Evolutionary conservation across 2,797 vertebrate species (phyloP).

Genomic region (Synanceia verrucosa): DNA sequence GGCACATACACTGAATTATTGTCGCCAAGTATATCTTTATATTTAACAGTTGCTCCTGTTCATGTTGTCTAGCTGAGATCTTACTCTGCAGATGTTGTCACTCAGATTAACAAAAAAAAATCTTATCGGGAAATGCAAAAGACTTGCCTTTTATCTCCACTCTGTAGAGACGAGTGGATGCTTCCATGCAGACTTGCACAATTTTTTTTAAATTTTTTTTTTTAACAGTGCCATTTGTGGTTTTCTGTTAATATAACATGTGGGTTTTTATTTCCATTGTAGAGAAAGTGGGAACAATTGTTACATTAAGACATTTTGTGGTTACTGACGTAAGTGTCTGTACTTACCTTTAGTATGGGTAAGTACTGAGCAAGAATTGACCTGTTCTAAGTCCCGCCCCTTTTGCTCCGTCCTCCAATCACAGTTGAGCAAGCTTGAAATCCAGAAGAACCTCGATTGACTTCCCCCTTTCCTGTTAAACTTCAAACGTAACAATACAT

Average conservation of each 20-base stretch:
- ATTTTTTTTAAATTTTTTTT: slow-evolving; percentile 34
- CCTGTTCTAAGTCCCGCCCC: not conserved
- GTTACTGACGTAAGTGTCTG: not conserved
- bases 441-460: too few species aligned
- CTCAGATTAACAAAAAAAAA: slow-evolving; percentile 12
- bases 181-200: slow-evolving; percentile 72
- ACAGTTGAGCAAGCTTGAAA: too few species aligned
- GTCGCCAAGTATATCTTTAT: slow-evolving; percentile 9
- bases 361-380: not conserved
- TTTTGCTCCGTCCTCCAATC: too few species aligned
- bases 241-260: slow-evolving; percentile 26
- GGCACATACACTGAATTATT: slow-evolving; percentile 28
- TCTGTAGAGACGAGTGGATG: slow-evolving; percentile 23
- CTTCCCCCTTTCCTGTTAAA: too few species aligned
- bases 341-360: not conserved
- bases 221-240: slow-evolving; percentile 32
- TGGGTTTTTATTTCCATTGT: slow-evolving; percentile 27
- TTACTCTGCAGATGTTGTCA: slow-evolving; percentile 21
- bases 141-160: slow-evolving; percentile 58
- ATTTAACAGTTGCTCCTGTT: slow-evolving; percentile 21
- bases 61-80: slow-evolving; percentile 11
- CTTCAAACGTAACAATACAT: too few species aligned
- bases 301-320: slow-evolving; percentile 12
- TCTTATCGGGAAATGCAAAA: slow-evolving; percentile 44
- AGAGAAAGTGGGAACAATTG: slow-evolving; percentile 44